A percentile compares a stretch with the other conserved stretches of the same genome.
Conservation (phyloP, 2,888 invertebrate species). For the Caenorhabditis japonica region DNA sequence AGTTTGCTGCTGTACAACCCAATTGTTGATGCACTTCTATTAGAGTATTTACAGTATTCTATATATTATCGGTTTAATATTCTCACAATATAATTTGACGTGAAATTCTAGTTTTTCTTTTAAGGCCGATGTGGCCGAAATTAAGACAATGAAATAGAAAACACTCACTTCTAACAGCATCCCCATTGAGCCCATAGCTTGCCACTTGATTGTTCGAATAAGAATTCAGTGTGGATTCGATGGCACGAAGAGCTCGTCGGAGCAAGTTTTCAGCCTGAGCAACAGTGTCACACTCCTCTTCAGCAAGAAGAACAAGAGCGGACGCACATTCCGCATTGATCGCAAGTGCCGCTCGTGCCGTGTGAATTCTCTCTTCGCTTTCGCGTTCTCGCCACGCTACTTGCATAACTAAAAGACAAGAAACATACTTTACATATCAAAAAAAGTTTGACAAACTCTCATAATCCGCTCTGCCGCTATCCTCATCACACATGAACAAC, state of each 20-base stretch:
- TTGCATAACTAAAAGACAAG: slow-evolving; percentile 78
- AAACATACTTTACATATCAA: slow-evolving; percentile 9
- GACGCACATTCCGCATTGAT: slow-evolving; percentile 84
- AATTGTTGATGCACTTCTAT: no score
- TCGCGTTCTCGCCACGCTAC: slow-evolving; percentile 96
- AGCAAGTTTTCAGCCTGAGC: slow-evolving; percentile 81
- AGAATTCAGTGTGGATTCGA: slow-evolving; percentile 81
- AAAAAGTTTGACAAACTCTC: slow-evolving; percentile 81
- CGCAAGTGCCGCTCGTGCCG: slow-evolving; percentile 87
- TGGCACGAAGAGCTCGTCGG: slow-evolving; percentile 87
- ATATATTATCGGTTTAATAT: neutral
- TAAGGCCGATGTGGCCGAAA: neutral
- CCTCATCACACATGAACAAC: slow-evolving; percentile 92
- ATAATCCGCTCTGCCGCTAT: slow-evolving; percentile 88
- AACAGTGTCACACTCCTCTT: slow-evolving; percentile 95
- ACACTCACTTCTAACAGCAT: slow-evolving; percentile 36
- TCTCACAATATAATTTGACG: neutral
- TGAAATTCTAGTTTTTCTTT: neutral
- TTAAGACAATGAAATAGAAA: neutral
- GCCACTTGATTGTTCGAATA: slow-evolving; percentile 33
- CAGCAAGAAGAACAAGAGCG: slow-evolving; percentile 93
- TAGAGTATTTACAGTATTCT: no score
- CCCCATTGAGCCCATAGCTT: slow-evolving; percentile 31
- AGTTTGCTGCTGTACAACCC: no score
- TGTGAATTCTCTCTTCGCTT: slow-evolving; percentile 89